phyloP scores from a whole-genome alignment of 1,140 invertebrate genomes.

The Heliconius hermathena region DNA sequence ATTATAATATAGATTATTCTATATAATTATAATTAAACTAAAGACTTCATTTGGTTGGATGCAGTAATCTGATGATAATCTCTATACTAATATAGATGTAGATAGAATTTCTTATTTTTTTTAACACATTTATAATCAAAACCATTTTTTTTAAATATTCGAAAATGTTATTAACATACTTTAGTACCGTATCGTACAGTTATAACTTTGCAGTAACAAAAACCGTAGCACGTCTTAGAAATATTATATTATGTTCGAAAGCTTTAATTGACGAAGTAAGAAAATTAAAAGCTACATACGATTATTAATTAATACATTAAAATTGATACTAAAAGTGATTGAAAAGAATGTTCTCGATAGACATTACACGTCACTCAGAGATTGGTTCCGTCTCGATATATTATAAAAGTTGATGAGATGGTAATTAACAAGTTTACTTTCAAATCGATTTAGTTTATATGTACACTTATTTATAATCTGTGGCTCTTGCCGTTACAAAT shows the following conservation, averaged over 20 bases:
- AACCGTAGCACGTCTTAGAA: background rate
- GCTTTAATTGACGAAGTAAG: conserved; percentile 28
- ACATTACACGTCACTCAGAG: conserved; percentile 63
- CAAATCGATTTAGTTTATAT: conserved; percentile 66
- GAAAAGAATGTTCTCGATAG: conserved; percentile 20
- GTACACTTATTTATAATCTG: conserved; percentile 29
- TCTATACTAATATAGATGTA: too few relatives aligned
- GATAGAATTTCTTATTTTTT: too few relatives aligned
- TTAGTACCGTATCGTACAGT: background rate
- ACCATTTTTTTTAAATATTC: background rate
- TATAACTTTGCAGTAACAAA: background rate
- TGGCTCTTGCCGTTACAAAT: conserved; percentile 1
- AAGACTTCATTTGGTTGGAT: too few relatives aligned
- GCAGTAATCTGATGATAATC: too few relatives aligned
- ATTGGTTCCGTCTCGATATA: conserved; percentile 21
- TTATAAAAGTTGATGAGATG: conserved; percentile 56
- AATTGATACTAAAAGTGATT: conserved; percentile 30
- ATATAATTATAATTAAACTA: too few relatives aligned
- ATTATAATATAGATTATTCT: too few relatives aligned
- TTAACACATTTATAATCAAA: too few relatives aligned
- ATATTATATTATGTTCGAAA: background rate
- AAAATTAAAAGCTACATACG: conserved; percentile 32
- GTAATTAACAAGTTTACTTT: conserved; percentile 66
- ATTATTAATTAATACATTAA: conserved; percentile 49
- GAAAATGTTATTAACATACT: background rate